A percentile compares a stretch with the other conserved stretches of the same genome.
These are phyloP conservation scores for Phragmatobia fuliginosa DNA, from an alignment of 2,888 invertebrate genomes.

Conservation along the genomic window DNA sequence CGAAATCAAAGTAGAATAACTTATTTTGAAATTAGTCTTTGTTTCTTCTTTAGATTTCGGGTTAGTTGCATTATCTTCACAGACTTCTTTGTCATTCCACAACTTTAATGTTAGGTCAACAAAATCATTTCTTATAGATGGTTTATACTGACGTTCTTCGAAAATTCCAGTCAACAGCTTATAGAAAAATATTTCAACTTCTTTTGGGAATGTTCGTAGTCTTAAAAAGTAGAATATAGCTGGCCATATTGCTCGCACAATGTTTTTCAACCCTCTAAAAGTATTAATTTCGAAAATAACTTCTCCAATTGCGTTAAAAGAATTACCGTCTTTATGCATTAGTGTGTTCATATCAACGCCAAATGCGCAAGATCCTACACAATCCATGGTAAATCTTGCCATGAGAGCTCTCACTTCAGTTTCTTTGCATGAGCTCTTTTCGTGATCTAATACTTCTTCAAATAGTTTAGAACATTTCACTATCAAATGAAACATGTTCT, in stretches of 20 bases:
- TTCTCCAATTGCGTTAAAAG: conserved; percentile 56
- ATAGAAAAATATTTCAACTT: conserved; percentile 58
- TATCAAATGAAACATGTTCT: too few species aligned
- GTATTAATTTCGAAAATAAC: conserved; percentile 55
- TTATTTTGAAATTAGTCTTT: conserved; percentile 71
- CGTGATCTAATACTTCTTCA: conserved; percentile 58
- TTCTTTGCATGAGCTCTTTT: conserved; percentile 31
- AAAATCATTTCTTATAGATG: conserved; percentile 63
- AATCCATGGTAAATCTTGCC: conserved; percentile 68
- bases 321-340: conserved; percentile 52
- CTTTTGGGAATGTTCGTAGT: conserved; percentile 52
- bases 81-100: conserved; percentile 55
- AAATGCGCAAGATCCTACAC: conserved; percentile 66
- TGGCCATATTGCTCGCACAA: conserved; percentile 65
- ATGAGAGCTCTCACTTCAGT: conserved; percentile 58
- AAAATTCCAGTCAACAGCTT: conserved; percentile 57
- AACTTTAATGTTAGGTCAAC: conserved; percentile 64
- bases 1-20: conserved; percentile 78
- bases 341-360: conserved; percentile 67
- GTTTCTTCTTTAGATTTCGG: conserved; percentile 48
- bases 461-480: conserved; percentile 56
- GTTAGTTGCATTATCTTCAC: conserved; percentile 60
- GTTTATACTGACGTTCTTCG: conserved; percentile 54
- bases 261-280: conserved; percentile 51
- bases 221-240: conserved; percentile 64